Base-by-base conservation (phyloP, 2,113 vertebrate species). In the Pyrgilauda ruficollis region DNA sequence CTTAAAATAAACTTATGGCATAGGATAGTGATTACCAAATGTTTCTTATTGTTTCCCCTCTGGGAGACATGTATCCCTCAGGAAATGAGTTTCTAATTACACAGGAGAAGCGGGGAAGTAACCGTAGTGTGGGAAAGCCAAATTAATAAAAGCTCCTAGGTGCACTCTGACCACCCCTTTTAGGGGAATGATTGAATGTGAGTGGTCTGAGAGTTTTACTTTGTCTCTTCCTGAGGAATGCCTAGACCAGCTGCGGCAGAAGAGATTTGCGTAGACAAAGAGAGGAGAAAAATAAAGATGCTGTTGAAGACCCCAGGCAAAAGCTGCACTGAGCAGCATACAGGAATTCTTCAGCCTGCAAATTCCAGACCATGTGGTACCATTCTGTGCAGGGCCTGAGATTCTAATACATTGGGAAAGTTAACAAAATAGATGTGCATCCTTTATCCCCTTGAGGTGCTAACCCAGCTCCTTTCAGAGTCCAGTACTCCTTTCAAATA, bases 81-180 rank as follows among this genome's bases (percentile, higher is more conserved):
- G 96, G 96, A 96, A 97, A 97, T 94, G 95, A 96, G 53, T 77
- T 95, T 96, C 89, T 95, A 96, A 97, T 95, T 95, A 91, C 67
- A 87, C 70, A 76, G 66, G 66, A 96, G 92, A 93, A 94, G 83
- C 72, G 77, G 55, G 43, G 75, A 94, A 94, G 55, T 37, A 80
- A 93, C 78, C 84, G 47, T 44, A 94, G 91, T 97, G 96, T 96
- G 95, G 96, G 96, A 97, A 97, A 94, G 43, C 72, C 55, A 39
- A 94, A 93, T 85, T 93, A 88, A 77, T 69, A 59, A 39, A 96
- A 93, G 58, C 35, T 83, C 69, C 67, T 85, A 85, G 84, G 67
- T 89, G 69, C 49, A 23, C 12, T 69, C 70, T 4, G 27, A 64
- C n/a, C 78, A 82, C 35, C 49, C 16, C 0, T 2, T 30, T n/a